These are phyloP conservation scores for Cariama cristata DNA, from an alignment of 2,113 vertebrate genomes.

Conservation along the genomic window DNA sequence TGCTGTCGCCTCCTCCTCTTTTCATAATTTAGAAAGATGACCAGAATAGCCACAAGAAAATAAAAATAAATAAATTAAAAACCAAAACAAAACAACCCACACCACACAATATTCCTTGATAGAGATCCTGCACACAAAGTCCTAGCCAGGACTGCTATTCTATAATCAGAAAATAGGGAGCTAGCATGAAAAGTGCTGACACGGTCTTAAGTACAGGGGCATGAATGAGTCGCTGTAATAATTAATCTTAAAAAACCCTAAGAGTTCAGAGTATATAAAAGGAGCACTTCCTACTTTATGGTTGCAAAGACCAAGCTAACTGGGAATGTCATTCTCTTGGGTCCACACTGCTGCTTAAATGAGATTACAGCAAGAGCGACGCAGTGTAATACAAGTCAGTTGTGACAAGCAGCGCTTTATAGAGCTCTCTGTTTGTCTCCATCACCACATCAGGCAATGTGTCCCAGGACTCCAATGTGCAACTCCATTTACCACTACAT, in stretches of 20 bases:
- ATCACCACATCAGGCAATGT: slow-evolving; percentile 74
- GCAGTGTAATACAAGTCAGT: slow-evolving; percentile 59
- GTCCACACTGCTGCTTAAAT: slow-evolving; percentile 77
- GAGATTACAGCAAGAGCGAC: slow-evolving; percentile 81
- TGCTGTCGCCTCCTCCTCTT: background rate
- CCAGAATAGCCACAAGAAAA: background rate
- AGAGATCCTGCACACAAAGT: background rate
- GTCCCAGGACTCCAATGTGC: slow-evolving; percentile 89
- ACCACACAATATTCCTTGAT: background rate
- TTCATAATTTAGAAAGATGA: background rate
- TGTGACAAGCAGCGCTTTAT: slow-evolving; percentile 82
- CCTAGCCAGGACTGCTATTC: background rate
- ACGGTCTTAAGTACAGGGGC: background rate
- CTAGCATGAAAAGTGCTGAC: slow-evolving; percentile 56
- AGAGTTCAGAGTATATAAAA: slow-evolving; percentile 81
- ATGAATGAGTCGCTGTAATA: slow-evolving; percentile 53
- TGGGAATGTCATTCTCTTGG: slow-evolving; percentile 77
- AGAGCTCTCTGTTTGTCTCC: slow-evolving; percentile 81
- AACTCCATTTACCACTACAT: slow-evolving; percentile 87
- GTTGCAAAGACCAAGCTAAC: slow-evolving; percentile 81
- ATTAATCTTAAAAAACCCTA: slow-evolving; percentile 76
- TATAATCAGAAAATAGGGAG: background rate
- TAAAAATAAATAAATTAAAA: background rate
- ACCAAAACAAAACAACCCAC: too few species aligned
- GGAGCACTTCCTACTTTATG: slow-evolving; percentile 78